Evolutionary conservation across 2,113 vertebrate genomes (phyloP), one percentile per base, ranked within the genome.

Genomic region (Oryzias javanicus): DNA sequence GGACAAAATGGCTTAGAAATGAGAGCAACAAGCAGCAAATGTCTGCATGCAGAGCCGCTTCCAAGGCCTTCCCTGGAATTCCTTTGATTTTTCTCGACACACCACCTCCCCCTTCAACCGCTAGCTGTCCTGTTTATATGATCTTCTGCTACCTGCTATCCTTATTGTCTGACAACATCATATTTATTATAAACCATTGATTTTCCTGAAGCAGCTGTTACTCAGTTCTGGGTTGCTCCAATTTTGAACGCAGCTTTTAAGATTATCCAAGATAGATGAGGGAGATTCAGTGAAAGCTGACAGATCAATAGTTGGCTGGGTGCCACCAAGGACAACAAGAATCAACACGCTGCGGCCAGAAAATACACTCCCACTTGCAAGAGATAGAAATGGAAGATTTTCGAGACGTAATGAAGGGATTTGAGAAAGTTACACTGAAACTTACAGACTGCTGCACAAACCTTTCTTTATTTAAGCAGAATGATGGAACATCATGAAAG

Each of bases 241-340:
- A 58, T 49, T 68, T 80, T 74, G 59, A 60, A 70, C 73, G 74
- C 57, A 81, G 71, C 83, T 58, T 54, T 72, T 73, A 70, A 68
- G 72, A 83, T 78, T 81, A 80, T 70, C 66, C 51, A 45, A 55
- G 57, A 77, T 76, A 80, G 64, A 83, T 62, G 64, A 70, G 49
- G 55, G 64, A 71, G 66, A 61, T 66, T 74, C 47, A 48, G 55
- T 14, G n/a, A 72, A 61, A 70, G 47, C 74, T 74, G 54, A 71
- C 19, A 14, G 72, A 81, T 86, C 66, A 10, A 85, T 82, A 77
- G 27, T 29, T 79, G 79, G 79, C 74, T 70, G 63, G 61, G 64
- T 62, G 80, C 70, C 78, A 70, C 67, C 5, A 0, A 16, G 16
- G 61, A 64, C 17, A 5, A 53, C 67, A 74, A 35, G 10, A 35